These are phyloP conservation scores for Paracyprichromis sp. DNA, from an alignment of 2,113 vertebrate genomes.

Conservation along the genomic window DNA sequence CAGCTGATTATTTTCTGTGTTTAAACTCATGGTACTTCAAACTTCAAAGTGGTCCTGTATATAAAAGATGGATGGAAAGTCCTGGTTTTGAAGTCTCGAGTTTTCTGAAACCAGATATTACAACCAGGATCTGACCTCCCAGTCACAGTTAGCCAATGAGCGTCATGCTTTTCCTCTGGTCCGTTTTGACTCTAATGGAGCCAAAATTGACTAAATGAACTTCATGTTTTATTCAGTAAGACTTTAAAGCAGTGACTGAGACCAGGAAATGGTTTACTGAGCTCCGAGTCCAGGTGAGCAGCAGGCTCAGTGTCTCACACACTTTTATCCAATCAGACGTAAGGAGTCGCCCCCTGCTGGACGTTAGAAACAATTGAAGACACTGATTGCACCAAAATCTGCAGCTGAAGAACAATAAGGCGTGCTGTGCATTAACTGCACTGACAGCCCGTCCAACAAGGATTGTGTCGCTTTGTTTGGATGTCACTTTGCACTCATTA, in stretches of 20 bases:
- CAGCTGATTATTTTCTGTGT: not conserved
- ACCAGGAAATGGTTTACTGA: not conserved
- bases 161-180: accelerated
- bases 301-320: accelerated
- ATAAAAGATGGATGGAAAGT: not conserved
- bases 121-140: not conserved
- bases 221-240: not conserved
- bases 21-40: too few relatives aligned
- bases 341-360: not conserved
- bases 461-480: not conserved
- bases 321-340: not conserved
- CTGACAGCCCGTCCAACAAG: not conserved
- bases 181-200: not conserved
- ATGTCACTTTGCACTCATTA: not conserved
- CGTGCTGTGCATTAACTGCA: not conserved
- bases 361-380: not conserved
- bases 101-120: not conserved
- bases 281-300: not conserved
- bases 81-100: not conserved
- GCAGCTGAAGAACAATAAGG: not conserved
- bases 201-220: not conserved
- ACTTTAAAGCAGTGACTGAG: accelerated
- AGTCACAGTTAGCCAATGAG: not conserved
- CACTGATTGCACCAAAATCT: not conserved
- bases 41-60: not conserved